Conservation (phyloP, 2,888 invertebrate species). For the Pelosia muscerda region DNA sequence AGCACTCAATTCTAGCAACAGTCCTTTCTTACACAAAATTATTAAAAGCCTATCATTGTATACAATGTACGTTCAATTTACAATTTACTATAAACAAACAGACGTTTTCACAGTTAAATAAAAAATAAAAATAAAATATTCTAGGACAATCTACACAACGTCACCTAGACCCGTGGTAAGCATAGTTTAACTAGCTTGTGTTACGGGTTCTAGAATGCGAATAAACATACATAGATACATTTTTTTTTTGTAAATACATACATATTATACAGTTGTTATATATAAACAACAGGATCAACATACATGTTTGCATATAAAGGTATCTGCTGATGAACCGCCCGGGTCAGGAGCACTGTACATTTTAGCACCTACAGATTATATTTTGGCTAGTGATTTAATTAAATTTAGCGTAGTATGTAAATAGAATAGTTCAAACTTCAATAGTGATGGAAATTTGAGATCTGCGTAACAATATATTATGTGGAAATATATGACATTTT, state of each 20-base stretch:
- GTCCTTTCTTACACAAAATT: too few species aligned
- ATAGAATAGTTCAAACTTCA: slow-evolving; percentile 20
- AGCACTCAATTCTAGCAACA: too few species aligned
- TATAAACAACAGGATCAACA: slow-evolving; percentile 24
- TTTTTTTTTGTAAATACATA: too few species aligned
- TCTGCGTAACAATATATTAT: neutral
- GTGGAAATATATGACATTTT: neutral
- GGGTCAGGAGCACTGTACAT: slow-evolving; percentile 16
- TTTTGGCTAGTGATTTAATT: slow-evolving; percentile 41
- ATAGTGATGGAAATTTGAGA: neutral
- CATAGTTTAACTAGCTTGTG: too few species aligned
- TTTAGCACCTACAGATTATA: slow-evolving; percentile 35
- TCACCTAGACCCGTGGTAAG: too few species aligned
- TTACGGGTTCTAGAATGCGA: too few species aligned
- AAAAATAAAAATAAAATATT: too few species aligned
- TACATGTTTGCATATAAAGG: slow-evolving; percentile 29
- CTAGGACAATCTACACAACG: too few species aligned
- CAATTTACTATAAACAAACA: slow-evolving; percentile 11
- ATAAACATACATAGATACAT: too few species aligned
- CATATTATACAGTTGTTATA: too few species aligned
- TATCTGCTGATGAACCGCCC: slow-evolving; percentile 30
- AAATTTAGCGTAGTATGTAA: slow-evolving; percentile 34
- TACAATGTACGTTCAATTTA: too few species aligned
- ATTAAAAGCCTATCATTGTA: too few species aligned
- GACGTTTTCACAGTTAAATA: slow-evolving; percentile 20